phyloP scores from a whole-genome alignment of 2,113 vertebrate species.

The Cichladusa arquata region DNA sequence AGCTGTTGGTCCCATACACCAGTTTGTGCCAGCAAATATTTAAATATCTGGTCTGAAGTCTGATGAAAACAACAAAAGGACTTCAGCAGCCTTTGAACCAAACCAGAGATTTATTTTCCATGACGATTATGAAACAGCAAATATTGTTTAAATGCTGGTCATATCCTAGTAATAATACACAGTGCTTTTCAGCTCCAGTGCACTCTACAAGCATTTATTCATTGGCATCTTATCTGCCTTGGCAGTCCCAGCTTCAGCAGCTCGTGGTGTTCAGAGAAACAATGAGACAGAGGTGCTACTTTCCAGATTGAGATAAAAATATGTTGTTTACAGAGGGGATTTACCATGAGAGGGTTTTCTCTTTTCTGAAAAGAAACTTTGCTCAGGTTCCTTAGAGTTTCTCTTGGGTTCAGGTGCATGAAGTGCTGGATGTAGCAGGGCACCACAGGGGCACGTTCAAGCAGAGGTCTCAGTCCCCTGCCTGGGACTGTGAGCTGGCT shows the following conservation, averaged over 20 bases:
- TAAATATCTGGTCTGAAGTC: background rate
- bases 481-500: background rate
- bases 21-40: background rate
- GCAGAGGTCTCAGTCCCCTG: background rate
- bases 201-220: background rate
- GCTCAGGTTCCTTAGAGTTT: background rate
- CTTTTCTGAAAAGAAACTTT: background rate
- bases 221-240: background rate
- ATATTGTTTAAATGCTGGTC: background rate
- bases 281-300: background rate
- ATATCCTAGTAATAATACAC: background rate
- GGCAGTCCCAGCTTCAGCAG: background rate
- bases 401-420: background rate
- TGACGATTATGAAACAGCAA: background rate
- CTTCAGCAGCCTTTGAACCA: background rate
- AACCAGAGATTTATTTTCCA: background rate
- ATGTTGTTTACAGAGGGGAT: background rate
- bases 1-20: background rate
- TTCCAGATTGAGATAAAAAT: background rate
- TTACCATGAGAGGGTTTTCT: background rate
- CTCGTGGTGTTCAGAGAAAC: background rate
- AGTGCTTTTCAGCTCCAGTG: background rate
- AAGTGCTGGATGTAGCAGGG: background rate
- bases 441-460: rapidly evolving
- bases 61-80: background rate